A percentile compares a stretch with the other conserved stretches of the same genome.
phyloP scores from a whole-genome alignment of 2,113 vertebrate genomes.

The Phylloscopus trochiloides region DNA sequence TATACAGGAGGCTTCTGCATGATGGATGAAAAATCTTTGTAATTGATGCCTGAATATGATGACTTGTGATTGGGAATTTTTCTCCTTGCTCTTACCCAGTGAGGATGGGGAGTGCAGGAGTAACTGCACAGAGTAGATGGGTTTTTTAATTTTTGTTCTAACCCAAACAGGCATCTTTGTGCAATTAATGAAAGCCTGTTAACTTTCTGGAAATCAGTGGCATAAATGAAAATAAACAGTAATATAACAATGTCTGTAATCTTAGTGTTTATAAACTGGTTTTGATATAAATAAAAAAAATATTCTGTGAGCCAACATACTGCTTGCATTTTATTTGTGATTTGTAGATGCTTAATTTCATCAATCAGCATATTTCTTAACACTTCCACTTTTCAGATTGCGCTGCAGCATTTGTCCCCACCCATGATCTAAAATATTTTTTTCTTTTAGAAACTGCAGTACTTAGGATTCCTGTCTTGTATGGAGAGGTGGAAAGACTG shows the following conservation, averaged over 20 bases:
- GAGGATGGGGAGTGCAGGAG: not conserved
- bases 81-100: not conserved
- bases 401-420: not conserved
- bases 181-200: not conserved
- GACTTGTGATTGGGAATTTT: not conserved
- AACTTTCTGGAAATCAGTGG: not conserved
- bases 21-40: not conserved
- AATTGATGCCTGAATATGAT: not conserved
- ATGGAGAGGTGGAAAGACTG: constrained; percentile 88
- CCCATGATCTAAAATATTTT: not conserved
- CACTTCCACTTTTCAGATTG: not conserved
- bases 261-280: not conserved
- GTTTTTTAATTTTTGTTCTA: not conserved
- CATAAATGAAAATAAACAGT: not conserved
- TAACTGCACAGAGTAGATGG: accelerated
- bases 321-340: not conserved
- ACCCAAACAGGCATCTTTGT: not conserved
- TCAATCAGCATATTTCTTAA: not conserved
- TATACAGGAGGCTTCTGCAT: not conserved
- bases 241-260: not conserved
- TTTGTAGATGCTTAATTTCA: not conserved
- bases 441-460: constrained; percentile 80
- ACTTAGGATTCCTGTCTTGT: constrained; percentile 90
- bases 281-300: not conserved
- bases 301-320: not conserved